Percentiles rank a stretch among this genome's conserved stretches.
Conservation (phyloP, 2,797 vertebrate species). For the Esox lucius region DNA sequence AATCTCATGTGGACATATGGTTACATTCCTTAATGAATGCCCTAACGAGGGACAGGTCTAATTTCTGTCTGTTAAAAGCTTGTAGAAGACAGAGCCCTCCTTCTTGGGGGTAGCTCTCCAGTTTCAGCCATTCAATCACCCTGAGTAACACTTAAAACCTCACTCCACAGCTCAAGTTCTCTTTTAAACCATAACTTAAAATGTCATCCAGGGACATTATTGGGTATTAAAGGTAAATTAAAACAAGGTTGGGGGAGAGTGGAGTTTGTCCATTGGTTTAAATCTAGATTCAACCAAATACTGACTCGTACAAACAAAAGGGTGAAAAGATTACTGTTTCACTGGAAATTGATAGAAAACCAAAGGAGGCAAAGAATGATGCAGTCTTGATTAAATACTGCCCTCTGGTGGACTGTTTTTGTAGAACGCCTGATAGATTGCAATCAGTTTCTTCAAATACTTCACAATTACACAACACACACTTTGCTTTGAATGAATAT, state of each 20-base stretch:
- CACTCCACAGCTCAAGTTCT: constrained; percentile 59
- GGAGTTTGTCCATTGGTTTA: constrained; percentile 48
- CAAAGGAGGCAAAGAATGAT: neutral
- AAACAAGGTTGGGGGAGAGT: constrained; percentile 29
- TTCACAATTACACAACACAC: constrained; percentile 9
- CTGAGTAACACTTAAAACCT: constrained; percentile 61
- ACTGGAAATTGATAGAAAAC: neutral
- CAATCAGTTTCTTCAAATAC: constrained; percentile 34
- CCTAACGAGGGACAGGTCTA: constrained; percentile 58
- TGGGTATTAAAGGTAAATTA: constrained; percentile 37
- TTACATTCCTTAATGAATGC: constrained; percentile 60
- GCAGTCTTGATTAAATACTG: constrained; percentile 43
- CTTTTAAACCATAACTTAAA: constrained; percentile 47
- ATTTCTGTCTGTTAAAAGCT: constrained; percentile 60
- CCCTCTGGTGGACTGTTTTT: constrained; percentile 54
- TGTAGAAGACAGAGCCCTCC: constrained; percentile 59
- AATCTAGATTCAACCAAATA: constrained; percentile 33
- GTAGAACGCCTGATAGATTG: constrained; percentile 40
- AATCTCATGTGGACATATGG: constrained; percentile 57
- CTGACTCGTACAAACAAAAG: neutral
- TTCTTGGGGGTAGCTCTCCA: constrained; percentile 52
- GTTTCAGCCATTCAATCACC: constrained; percentile 64
- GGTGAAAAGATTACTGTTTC: neutral
- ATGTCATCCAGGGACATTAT: constrained; percentile 35
- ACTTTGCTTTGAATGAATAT: constrained; percentile 20